A percentile compares a stretch with the other conserved stretches of the same genome.
Evolutionary conservation across 2,113 vertebrate species (phyloP).

Genomic region (Psittacara wagleri): DNA sequence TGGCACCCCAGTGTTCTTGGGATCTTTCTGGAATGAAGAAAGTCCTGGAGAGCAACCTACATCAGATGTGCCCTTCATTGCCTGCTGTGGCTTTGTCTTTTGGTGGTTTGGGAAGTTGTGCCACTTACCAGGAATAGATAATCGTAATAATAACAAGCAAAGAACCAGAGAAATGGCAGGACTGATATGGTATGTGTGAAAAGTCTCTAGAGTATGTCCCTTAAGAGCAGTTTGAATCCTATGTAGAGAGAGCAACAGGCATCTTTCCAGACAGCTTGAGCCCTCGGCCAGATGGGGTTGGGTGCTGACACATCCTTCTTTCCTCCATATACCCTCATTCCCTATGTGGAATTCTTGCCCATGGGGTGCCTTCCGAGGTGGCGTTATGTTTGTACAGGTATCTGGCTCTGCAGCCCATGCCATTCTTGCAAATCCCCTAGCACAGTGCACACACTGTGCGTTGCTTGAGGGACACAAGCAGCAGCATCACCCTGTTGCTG

Average conservation of each 20-base stretch:
- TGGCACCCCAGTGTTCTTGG: not conserved
- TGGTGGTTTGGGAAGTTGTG: not conserved
- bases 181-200: not conserved
- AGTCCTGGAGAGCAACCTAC: not conserved
- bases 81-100: not conserved
- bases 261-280: not conserved
- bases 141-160: not conserved
- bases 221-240: not conserved
- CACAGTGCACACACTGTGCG: rapidly evolving
- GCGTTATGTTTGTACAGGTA: not conserved
- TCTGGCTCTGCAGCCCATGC: not conserved
- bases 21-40: not conserved
- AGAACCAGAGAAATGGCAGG: not conserved
- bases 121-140: not conserved
- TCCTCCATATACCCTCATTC: not conserved
- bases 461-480: not conserved
- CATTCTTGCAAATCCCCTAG: not conserved
- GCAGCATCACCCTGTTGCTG: not conserved
- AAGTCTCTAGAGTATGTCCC: not conserved
- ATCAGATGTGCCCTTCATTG: rapidly evolving
- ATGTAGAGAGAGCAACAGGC: not conserved
- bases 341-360: not conserved
- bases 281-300: not conserved
- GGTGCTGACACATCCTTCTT: not conserved
- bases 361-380: rapidly evolving